These are phyloP conservation scores for Sebastes hubbsi DNA, from an alignment of 2,797 vertebrate species.

Conservation along the genomic window DNA sequence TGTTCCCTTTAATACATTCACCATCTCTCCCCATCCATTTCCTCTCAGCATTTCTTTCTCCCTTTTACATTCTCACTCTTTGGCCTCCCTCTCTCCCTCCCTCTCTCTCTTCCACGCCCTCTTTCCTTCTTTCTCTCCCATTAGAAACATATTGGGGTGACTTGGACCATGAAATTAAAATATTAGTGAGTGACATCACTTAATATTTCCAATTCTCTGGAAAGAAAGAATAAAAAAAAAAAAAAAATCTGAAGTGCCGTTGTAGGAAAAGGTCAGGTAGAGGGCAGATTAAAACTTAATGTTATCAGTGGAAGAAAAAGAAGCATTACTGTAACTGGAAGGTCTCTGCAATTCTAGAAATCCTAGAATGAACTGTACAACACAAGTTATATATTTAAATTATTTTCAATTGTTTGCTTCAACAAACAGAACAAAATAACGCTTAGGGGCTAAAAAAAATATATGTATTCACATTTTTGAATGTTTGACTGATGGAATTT, in stretches of 20 bases:
- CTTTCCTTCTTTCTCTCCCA: conserved; percentile 55
- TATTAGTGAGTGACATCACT: conserved; percentile 82
- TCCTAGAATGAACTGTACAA: not conserved
- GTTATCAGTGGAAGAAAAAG: not conserved
- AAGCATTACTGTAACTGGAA: not conserved
- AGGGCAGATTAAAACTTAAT: conserved; percentile 45
- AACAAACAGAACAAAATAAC: not conserved
- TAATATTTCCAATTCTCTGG: conserved; percentile 77
- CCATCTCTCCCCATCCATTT: conserved; percentile 25
- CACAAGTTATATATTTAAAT: not conserved
- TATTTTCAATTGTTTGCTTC: not conserved
- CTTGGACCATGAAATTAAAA: conserved; percentile 87
- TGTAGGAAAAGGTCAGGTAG: conserved; percentile 45
- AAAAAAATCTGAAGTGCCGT: not conserved
- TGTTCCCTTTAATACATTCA: conserved; percentile 21
- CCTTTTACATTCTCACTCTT: not conserved
- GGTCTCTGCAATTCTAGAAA: not conserved
- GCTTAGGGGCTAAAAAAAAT: not conserved
- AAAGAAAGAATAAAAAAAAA: conserved; percentile 60
- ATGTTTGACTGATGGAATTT: not conserved
- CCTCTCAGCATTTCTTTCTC: not conserved
- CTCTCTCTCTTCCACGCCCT: not conserved
- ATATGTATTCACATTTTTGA: not conserved
- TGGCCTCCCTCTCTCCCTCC: not conserved
- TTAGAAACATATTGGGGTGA: conserved; percentile 80